These are phyloP conservation scores for Platorchestia sp. DNA, from an alignment of 1,140 invertebrate species.

Conservation along the genomic window DNA sequence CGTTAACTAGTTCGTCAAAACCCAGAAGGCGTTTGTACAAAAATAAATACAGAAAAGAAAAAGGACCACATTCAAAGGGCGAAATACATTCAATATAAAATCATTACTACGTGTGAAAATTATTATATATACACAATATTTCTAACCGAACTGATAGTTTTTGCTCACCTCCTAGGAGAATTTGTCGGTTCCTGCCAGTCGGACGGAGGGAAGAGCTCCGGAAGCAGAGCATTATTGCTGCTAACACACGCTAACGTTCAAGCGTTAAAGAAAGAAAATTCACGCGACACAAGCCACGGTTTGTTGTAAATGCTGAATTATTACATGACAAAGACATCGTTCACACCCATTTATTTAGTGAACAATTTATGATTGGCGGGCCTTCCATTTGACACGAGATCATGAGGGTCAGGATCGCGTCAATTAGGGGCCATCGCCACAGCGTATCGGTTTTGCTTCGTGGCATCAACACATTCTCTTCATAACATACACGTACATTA, in stretches of 20 bases:
- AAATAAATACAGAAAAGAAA: not conserved
- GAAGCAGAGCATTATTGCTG: not conserved
- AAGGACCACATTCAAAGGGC: not conserved
- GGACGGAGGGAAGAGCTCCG: not conserved
- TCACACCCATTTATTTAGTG: not conserved
- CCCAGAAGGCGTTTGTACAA: not conserved
- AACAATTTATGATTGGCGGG: not conserved
- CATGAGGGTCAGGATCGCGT: not conserved
- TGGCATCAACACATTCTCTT: not conserved
- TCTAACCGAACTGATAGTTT: not conserved
- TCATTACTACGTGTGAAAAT: not conserved
- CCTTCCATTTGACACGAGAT: not conserved
- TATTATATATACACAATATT: not conserved
- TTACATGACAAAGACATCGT: not conserved
- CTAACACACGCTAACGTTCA: not conserved
- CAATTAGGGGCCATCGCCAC: not conserved
- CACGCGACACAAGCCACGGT: not conserved
- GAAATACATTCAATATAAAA: not conserved
- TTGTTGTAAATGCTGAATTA: not conserved
- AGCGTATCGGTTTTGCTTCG: not conserved
- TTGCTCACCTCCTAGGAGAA: not conserved
- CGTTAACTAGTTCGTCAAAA: not conserved
- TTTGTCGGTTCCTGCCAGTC: not conserved
- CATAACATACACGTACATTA: not conserved
- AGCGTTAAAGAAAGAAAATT: not conserved